Evolutionary conservation across 2,113 vertebrate species (phyloP), one percentile per base, ranked within the genome.

Genomic region (Dipodomys stephensi): DNA sequence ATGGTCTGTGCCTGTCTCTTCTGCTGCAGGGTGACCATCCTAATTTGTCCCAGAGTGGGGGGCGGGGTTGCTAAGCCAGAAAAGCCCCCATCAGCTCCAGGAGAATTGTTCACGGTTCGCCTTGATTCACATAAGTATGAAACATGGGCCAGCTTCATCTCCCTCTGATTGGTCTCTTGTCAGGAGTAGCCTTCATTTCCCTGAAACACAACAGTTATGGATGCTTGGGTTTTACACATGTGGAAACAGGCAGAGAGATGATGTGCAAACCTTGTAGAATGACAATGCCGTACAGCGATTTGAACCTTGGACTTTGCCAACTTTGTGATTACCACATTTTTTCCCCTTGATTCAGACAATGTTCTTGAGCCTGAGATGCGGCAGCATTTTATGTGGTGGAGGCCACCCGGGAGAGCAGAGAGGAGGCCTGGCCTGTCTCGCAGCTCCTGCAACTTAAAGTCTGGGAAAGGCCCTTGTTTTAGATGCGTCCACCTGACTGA

Each of bases 161-260:
- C 9, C 49, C 49, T 13, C 49, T 53, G 12, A 53, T 53, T 53
- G 49, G 49, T 53, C 3, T 16, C 16, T 64, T 27, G 69, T 76
- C 27, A 9, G 68, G 2, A 32, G 1, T 23, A 73, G 28, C 39
- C 62, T 77, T 73, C 27, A 32, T 23, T 67, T 46, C 68, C 19
- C 0, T 19, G 4, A 46, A 25, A 49, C 23, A 6, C 32, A 3
- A 3, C 20, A 3, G 46, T 12, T 57, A 18, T 28, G 13, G 22
- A n/a, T 7, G 0, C 1, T 4, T 30, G 1, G 2, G 0, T 22
- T 16, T 44, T 44, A 23, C 4, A n/a, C 44, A 15, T 44, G 4
- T 27, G 39, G 76, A 44, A 23, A 78, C 11, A 0, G 1, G 82
- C 13, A 6, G 62, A 60, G 28, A 53, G 32, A 32, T 53, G 71